Conservation (phyloP, 2,113 vertebrate species). For the Dipodomys spectabilis region DNA sequence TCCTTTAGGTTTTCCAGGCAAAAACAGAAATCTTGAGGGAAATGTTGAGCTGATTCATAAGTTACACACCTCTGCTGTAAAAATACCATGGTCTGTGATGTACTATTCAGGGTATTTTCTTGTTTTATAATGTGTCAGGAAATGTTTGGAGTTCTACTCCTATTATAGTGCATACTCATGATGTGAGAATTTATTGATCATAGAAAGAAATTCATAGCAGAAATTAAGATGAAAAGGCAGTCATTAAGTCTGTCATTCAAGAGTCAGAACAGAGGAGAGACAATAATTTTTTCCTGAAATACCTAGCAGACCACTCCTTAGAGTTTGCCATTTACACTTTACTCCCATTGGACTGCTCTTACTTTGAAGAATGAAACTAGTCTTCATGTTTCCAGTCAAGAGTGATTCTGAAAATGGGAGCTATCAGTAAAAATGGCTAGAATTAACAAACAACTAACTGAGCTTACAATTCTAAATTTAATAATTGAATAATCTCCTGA, state of each 20-base stretch:
- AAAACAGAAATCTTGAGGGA: slow-evolving; percentile 53
- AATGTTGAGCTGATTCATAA: slow-evolving; percentile 45
- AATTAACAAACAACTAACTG: background rate
- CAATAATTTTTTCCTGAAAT: background rate
- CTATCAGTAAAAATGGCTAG: background rate
- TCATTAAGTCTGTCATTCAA: slow-evolving; percentile 63
- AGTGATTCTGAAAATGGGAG: background rate
- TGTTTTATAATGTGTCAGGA: slow-evolving; percentile 71
- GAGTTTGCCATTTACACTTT: background rate
- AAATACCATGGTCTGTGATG: slow-evolving; percentile 33
- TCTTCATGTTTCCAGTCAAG: background rate
- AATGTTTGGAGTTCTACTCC: slow-evolving; percentile 60
- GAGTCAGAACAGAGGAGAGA: slow-evolving; percentile 15
- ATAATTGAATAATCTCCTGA: background rate
- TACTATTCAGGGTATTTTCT: slow-evolving; percentile 61
- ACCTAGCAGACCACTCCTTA: background rate
- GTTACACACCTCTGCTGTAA: slow-evolving; percentile 46
- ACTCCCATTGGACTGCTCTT: background rate
- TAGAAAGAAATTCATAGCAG: slow-evolving; percentile 57
- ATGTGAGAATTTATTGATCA: slow-evolving; percentile 64
- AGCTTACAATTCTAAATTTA: background rate
- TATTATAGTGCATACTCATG: slow-evolving; percentile 57
- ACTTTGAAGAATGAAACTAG: background rate
- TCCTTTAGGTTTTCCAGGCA: slow-evolving; percentile 26
- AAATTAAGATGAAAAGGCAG: slow-evolving; percentile 66